Percentiles rank a stretch among this genome's conserved stretches.
Conservation (phyloP, 1,140 invertebrate species). For the Saxidomus purpurata region DNA sequence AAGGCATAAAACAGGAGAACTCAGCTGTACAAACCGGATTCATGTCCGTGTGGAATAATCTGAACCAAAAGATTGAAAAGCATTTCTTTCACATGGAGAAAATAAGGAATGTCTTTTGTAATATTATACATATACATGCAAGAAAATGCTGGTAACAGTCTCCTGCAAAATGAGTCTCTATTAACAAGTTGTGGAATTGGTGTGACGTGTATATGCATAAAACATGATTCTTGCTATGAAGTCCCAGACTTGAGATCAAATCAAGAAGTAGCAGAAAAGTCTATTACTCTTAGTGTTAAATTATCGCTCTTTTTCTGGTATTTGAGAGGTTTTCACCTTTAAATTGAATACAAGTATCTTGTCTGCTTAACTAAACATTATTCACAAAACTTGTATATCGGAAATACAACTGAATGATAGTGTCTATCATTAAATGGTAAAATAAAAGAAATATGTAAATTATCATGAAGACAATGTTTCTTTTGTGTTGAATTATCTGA, state of each 20-base stretch:
- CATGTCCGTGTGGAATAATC: not conserved
- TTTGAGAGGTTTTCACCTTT: no score
- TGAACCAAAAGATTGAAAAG: not conserved
- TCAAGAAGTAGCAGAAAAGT: constrained; percentile 43
- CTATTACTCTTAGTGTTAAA: no score
- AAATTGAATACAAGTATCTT: no score
- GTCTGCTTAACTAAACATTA: no score
- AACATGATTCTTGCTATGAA: not conserved
- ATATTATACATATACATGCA: not conserved
- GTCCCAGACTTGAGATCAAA: not conserved
- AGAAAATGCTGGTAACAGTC: not conserved
- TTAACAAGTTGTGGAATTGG: not conserved
- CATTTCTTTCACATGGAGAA: not conserved
- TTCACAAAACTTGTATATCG: no score
- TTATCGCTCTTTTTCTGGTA: no score
- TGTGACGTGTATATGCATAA: not conserved
- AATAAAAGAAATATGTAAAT: no score
- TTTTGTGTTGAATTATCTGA: no score
- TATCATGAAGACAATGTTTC: no score
- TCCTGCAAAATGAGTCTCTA: not conserved
- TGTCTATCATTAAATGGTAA: no score
- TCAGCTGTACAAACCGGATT: not conserved
- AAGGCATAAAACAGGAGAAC: not conserved
- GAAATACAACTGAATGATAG: no score
- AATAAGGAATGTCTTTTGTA: not conserved